Conservation (phyloP, 2,797 vertebrate genomes). For the Diplodus sargus region DNA sequence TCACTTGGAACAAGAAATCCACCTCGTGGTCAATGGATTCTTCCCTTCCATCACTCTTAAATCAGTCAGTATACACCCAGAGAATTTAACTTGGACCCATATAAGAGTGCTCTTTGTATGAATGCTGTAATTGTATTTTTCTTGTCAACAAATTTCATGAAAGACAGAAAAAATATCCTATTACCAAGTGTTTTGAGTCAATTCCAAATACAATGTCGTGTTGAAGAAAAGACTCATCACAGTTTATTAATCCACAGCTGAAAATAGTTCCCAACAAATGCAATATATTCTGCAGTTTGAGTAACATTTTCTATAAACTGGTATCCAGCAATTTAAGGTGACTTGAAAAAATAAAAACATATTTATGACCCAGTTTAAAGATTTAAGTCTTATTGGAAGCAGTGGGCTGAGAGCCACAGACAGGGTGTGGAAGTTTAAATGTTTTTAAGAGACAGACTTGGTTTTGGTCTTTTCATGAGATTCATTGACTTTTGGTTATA, state of each 20-base stretch:
- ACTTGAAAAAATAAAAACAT: not conserved
- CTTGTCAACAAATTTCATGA: too few relatives aligned
- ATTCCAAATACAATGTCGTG: not conserved
- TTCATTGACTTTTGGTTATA: not conserved
- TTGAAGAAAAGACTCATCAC: not conserved
- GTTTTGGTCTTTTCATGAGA: not conserved
- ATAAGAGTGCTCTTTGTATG: too few relatives aligned
- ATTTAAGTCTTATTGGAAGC: not conserved
- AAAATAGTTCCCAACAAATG: not conserved
- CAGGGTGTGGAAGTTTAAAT: not conserved
- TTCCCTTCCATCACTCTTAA: constrained; percentile 97
- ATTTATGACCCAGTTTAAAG: not conserved
- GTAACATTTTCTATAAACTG: not conserved
- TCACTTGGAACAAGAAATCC: constrained; percentile 87
- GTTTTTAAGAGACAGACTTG: not conserved
- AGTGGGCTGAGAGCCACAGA: not conserved
- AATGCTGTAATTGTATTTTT: too few relatives aligned
- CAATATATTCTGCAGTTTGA: not conserved
- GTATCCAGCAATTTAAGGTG: not conserved
- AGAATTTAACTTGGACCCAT: too few relatives aligned
- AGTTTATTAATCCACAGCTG: not conserved
- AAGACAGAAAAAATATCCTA: too few relatives aligned
- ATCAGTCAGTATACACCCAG: constrained; percentile 83
- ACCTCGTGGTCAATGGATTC: constrained; percentile 96
- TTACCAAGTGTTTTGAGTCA: not conserved